These are phyloP conservation scores for Rhopalosiphum maidis DNA, from an alignment of 1,140 invertebrate species.

Conservation along the genomic window DNA sequence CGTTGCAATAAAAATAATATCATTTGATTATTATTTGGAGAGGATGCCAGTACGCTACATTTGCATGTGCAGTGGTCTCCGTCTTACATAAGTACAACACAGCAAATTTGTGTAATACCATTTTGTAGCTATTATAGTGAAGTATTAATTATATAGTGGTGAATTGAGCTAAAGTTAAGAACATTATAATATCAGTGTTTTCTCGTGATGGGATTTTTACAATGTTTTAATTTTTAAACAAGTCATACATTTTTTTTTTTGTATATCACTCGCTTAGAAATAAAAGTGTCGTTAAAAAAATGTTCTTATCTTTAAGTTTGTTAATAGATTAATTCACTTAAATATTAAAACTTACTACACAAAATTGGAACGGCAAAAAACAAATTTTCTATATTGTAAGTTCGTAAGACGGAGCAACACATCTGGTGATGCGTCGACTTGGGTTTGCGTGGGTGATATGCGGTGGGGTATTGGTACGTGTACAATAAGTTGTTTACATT, in stretches of 20 bases:
- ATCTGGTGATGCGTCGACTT: neutral
- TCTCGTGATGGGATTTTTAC: neutral
- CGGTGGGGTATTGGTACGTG: neutral
- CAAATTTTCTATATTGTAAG: neutral
- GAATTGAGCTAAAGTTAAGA: neutral
- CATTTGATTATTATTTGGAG: neutral
- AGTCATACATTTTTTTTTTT: neutral
- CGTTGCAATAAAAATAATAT: neutral
- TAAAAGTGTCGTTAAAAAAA: neutral
- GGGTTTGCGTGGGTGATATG: neutral
- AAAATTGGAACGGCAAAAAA: neutral
- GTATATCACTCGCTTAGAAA: neutral
- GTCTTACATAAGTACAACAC: neutral
- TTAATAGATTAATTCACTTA: neutral
- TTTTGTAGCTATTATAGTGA: no score
- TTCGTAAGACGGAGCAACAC: neutral
- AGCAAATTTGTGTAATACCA: neutral
- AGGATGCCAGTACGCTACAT: neutral
- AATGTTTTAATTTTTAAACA: neutral
- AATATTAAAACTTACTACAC: neutral
- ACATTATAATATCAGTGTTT: neutral
- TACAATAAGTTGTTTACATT: neutral
- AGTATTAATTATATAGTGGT: neutral
- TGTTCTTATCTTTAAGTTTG: neutral
- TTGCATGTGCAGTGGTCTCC: neutral